Conservation (phyloP, 2,113 vertebrate genomes). For the Butastur rufipennis region DNA sequence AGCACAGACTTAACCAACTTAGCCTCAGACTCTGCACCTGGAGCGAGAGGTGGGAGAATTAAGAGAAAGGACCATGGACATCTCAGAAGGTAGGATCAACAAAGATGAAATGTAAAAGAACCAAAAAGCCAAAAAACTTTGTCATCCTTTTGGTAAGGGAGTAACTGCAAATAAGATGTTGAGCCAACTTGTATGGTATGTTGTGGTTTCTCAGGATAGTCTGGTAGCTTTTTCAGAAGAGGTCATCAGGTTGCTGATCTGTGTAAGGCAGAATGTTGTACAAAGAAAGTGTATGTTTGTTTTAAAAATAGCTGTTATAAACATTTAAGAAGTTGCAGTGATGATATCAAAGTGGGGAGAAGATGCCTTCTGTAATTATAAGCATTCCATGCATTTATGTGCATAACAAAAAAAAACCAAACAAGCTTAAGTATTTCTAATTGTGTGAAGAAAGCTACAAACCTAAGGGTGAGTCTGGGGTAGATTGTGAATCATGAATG, state of each 20-base stretch:
- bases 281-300: background rate
- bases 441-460: background rate
- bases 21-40: slow-evolving; percentile 69
- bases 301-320: background rate
- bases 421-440: background rate
- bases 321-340: background rate
- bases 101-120: slow-evolving; percentile 17
- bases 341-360: background rate
- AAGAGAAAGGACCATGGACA: slow-evolving; percentile 69
- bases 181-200: background rate
- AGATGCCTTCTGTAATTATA: background rate
- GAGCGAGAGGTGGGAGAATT: slow-evolving; percentile 70
- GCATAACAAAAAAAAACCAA: background rate
- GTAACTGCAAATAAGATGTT: background rate
- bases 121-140: background rate
- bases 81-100: slow-evolving; percentile 69
- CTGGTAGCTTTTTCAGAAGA: background rate
- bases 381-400: background rate
- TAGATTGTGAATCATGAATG: background rate
- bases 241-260: background rate
- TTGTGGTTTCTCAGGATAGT: background rate
- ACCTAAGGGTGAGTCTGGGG: background rate
- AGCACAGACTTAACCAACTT: slow-evolving; percentile 70
- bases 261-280: background rate
- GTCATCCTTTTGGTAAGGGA: background rate